Evolutionary conservation across 2,888 invertebrate species (phyloP).

Genomic region (Pycnomerus fuliginosus): DNA sequence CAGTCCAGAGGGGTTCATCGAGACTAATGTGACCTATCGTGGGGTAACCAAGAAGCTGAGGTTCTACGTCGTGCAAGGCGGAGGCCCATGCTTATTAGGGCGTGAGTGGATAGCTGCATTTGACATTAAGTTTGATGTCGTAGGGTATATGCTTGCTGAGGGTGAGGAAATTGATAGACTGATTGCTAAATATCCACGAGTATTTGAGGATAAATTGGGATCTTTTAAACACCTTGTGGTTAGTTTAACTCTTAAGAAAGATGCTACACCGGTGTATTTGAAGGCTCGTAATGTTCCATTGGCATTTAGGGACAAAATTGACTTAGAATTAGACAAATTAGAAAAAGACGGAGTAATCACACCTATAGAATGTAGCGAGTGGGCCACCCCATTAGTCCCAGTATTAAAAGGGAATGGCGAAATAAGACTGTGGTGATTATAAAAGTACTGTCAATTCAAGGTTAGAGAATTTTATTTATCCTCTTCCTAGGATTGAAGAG

Average conservation of each 20-base stretch:
- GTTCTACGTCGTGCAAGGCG: not conserved
- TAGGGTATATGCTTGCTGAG: not conserved
- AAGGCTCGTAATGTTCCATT: not conserved
- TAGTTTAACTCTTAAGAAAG: constrained; percentile 11
- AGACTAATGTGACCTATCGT: not conserved
- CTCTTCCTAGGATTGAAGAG: constrained; percentile 7
- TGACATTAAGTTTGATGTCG: not conserved
- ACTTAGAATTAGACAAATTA: not conserved
- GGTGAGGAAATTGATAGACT: not conserved
- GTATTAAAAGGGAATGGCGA: not conserved
- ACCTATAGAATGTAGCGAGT: not conserved
- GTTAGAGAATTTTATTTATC: not conserved
- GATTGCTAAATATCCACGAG: not conserved
- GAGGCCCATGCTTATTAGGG: not conserved
- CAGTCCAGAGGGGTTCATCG: not conserved
- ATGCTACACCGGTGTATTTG: not conserved
- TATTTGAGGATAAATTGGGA: not conserved
- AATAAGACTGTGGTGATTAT: constrained; percentile 2
- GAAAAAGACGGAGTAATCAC: not conserved
- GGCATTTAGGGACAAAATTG: not conserved
- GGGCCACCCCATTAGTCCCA: constrained; percentile 3
- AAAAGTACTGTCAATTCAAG: constrained; percentile 1
- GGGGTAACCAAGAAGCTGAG: not conserved
- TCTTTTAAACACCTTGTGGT: constrained; percentile 25
- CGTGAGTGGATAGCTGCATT: not conserved